A percentile compares a stretch with the other conserved stretches of the same genome.
These are phyloP conservation scores for Pomatostomus ruficeps DNA, from an alignment of 2,113 vertebrate genomes.

Conservation along the genomic window DNA sequence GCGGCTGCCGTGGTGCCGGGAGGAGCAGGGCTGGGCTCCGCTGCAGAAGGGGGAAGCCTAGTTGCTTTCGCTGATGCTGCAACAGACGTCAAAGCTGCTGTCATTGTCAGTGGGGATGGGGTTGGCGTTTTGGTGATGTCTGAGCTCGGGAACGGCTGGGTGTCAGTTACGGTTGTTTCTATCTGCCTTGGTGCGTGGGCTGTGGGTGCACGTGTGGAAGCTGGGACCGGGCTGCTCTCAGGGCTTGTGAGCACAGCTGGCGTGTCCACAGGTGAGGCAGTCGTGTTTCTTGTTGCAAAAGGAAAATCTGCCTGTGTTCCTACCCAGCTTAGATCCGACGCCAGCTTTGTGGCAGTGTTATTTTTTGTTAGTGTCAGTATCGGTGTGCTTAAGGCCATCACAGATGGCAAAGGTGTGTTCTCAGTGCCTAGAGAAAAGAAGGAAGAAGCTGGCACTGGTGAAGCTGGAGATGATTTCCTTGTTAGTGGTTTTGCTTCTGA, in stretches of 20 bases:
- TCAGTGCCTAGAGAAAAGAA: constrained; percentile 75
- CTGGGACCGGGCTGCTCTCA: constrained; percentile 32
- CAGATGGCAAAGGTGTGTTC: constrained; percentile 59
- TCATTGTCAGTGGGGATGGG: constrained; percentile 70
- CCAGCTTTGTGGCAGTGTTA: constrained; percentile 59
- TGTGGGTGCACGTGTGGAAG: constrained; percentile 49
- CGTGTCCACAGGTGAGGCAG: constrained; percentile 25
- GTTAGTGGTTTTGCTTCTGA: constrained; percentile 57
- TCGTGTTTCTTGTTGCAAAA: constrained; percentile 62
- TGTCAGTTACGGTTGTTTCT: constrained; percentile 60
- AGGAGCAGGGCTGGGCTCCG: constrained; percentile 59
- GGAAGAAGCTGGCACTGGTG: constrained; percentile 65
- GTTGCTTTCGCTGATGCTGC: constrained; percentile 74
- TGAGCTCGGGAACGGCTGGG: constrained; percentile 49
- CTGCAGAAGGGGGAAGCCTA: constrained; percentile 66
- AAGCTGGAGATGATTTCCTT: constrained; percentile 70
- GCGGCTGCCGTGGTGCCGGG: constrained; percentile 21
- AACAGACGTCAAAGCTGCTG: constrained; percentile 74
- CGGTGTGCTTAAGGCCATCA: constrained; percentile 62
- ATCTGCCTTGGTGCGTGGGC: constrained; percentile 68
- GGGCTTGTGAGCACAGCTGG: constrained; percentile 51
- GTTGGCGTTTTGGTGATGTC: constrained; percentile 61
- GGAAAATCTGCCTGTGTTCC: constrained; percentile 67
- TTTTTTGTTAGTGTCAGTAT: constrained; percentile 60
- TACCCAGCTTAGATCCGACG: constrained; percentile 13